Conservation (phyloP, 2,888 invertebrate species). For the Phaonia tiefii region DNA sequence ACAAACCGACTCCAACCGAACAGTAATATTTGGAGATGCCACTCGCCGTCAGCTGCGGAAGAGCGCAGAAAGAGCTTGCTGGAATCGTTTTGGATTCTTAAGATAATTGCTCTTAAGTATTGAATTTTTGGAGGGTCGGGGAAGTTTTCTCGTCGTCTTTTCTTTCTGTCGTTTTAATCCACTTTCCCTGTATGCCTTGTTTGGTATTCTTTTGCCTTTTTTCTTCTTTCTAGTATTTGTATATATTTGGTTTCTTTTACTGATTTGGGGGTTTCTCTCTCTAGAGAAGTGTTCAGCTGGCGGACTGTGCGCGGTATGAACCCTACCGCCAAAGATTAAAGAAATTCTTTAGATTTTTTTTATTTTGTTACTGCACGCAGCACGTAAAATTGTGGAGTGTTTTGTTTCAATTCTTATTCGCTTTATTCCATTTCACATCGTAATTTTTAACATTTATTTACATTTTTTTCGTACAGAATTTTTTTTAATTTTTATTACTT, state of each 20-base stretch:
- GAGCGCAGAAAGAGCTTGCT: not conserved
- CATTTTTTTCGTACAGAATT: not conserved
- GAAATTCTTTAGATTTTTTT: constrained; percentile 25
- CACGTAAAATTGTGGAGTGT: constrained; percentile 19
- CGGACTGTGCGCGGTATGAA: no score
- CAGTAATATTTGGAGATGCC: no score
- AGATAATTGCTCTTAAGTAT: constrained; percentile 5
- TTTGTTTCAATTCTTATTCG: constrained; percentile 2
- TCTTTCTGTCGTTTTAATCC: not conserved
- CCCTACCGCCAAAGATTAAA: constrained; percentile 1
- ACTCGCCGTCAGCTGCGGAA: not conserved
- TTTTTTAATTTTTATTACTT: not conserved
- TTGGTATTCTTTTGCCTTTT: constrained; percentile 14
- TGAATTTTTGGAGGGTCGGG: not conserved
- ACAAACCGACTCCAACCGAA: not conserved
- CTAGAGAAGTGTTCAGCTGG: no score
- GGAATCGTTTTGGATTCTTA: not conserved
- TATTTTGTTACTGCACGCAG: not conserved
- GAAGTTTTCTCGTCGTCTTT: constrained; percentile 1
- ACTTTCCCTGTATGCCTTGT: constrained; percentile 17
- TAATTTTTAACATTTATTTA: not conserved
- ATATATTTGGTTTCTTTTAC: constrained; percentile 8
- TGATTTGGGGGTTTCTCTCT: no score
- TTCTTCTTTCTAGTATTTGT: not conserved
- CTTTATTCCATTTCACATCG: constrained; percentile 7